Base-by-base conservation (phyloP, 2,797 vertebrate species). In the Xyrichtys novacula region DNA sequence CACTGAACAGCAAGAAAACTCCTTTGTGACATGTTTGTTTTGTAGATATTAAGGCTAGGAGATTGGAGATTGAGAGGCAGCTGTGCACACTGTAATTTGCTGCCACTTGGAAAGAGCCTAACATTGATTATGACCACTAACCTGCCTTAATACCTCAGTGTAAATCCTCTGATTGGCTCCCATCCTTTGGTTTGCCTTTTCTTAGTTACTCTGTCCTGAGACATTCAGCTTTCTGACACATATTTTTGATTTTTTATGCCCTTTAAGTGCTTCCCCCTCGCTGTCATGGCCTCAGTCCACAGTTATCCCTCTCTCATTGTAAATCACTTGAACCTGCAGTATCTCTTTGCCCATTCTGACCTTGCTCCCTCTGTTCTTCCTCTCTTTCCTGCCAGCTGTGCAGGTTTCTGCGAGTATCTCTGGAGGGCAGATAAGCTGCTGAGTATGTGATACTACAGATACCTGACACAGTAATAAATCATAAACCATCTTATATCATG, bases 401-500 rank as follows among this genome's bases (percentile, higher is more conserved):
- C 59, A 62, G 42, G 25, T 62, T 42, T 71, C 61, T 36, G 52
- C 3, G 0, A 57, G 65, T 1, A 38, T 58, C 62, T 73, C 39
- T 42, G n/a, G 31, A 60, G 40, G 60, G 59, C 43, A 34, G 53
- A 55, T 55, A 55, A 76, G 58, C 65, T 64, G 47, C 52, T 53
- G 66, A 34, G 15, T 53, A 15, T 29, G 68, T 39, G 42, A 55
- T 42, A 38, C 23, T 42, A 53, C 64, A 54, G 25, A 61, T 61
- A 25, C 39, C 69, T 61, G 44, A 67, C 72, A 49, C 58, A 2
- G 46, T 63, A 40, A 74, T 76, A 69, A 57, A 76, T 80, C 42
- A 66, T 2, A 52, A 3, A 29, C 36, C 29, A 10, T 29, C 40
- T 65, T 22, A 25, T 49, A 66, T 65, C 46, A 56, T 66, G 44